These are phyloP conservation scores for Cromileptes altivelis DNA, from an alignment of 2,113 vertebrate genomes.

Conservation along the genomic window DNA sequence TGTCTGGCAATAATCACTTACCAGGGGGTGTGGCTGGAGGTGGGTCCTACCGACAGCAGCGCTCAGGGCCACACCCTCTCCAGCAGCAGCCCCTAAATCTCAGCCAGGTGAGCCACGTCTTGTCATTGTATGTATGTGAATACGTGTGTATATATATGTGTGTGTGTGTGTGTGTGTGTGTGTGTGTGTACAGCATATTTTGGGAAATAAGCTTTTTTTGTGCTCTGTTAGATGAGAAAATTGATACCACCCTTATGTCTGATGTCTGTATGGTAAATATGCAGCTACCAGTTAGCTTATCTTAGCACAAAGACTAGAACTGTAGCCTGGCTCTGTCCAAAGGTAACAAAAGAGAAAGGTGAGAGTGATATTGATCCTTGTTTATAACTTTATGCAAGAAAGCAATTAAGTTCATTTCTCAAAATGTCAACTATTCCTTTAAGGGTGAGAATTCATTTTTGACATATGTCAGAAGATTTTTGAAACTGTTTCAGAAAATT, in stretches of 20 bases:
- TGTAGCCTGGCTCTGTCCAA: not conserved
- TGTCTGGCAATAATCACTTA: constrained; percentile 92
- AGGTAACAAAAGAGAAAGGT: not conserved
- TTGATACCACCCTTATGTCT: not conserved
- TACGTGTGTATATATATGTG: no score
- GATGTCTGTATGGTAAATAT: not conserved
- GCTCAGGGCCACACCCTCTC: constrained; percentile 93
- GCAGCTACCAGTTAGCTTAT: not conserved
- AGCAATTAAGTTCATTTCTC: not conserved
- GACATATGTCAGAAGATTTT: not conserved
- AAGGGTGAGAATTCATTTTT: not conserved
- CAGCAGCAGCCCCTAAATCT: constrained; percentile 99
- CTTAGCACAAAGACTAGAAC: not conserved
- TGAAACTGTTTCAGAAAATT: not conserved
- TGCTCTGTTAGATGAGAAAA: not conserved
- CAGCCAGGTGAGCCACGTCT: constrained; percentile 88
- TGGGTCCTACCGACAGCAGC: constrained; percentile 92
- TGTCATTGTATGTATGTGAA: not conserved
- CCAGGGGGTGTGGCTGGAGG: constrained; percentile 88
- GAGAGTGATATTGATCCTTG: not conserved
- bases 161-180: no score
- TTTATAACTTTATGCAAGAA: not conserved
- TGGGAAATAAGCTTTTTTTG: not conserved
- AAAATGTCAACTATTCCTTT: not conserved
- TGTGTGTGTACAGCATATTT: not conserved